phyloP scores from a whole-genome alignment of 2,888 invertebrate species.

The Ormyrus pomaceus region DNA sequence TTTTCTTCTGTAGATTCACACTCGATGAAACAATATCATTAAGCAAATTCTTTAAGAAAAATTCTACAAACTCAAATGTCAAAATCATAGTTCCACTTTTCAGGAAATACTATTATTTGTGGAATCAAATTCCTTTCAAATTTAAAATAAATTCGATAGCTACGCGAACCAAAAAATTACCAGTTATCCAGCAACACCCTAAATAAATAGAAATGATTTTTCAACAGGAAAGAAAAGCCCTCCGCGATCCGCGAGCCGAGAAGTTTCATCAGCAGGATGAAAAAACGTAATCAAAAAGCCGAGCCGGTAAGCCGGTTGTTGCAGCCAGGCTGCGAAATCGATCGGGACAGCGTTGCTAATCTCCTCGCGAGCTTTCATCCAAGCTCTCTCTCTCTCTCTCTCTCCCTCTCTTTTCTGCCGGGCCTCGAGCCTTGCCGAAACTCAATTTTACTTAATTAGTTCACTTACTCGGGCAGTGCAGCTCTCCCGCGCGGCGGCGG shows the following conservation, averaged over 20 bases:
- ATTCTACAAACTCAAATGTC: too few relatives aligned
- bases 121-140: conserved; percentile 6
- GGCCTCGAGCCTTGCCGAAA: conserved; percentile 37
- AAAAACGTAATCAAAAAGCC: conserved; percentile 32
- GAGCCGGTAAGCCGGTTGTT: not conserved
- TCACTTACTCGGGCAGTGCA: conserved; percentile 29
- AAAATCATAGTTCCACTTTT: too few relatives aligned
- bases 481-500: not conserved
- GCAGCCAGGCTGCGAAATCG: conserved; percentile 29
- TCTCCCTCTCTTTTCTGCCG: not conserved
- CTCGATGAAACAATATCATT: too few relatives aligned
- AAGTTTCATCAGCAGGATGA: not conserved
- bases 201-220: too few relatives aligned
- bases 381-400: conserved; percentile 26
- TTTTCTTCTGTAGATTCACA: too few relatives aligned
- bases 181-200: too few relatives aligned
- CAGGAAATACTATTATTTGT: not conserved
- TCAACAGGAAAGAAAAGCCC: not conserved
- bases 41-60: too few relatives aligned
- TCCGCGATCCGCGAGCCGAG: conserved; percentile 7
- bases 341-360: conserved; percentile 18
- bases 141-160: conserved; percentile 27
- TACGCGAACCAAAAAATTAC: too few relatives aligned
- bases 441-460: conserved; percentile 54
- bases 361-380: not conserved